Evolutionary conservation across 2,797 vertebrate genomes (phyloP), one percentile per base, ranked within the genome.

Genomic region (Notolepis coatsorum): DNA sequence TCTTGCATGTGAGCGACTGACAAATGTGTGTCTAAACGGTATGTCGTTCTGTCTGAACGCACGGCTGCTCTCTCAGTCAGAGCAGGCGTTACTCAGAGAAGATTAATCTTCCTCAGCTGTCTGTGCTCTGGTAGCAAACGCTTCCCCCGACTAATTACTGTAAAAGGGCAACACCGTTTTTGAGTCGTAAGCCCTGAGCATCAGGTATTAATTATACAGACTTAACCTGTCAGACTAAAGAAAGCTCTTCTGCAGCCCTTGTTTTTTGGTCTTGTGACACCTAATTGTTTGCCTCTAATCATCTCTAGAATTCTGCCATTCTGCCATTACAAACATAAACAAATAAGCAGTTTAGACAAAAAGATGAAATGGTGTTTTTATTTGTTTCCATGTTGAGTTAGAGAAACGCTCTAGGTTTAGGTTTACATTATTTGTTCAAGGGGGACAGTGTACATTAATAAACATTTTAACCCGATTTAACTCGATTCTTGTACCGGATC

Each of bases 21-120:
- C 57, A 27, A 33, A 12, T 27, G 47, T 61, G 38, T 80, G 72
- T 73, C 74, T 72, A 68, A 73, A 72, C 21, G 30, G 39, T 15
- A 45, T 10, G 37, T 21, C 7, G 63, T 73, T 80, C 63, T 46
- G 37, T 38, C 53, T 68, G 50, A 70, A 71, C 4, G 64, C 73
- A 55, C 25, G 51, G 56, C 47, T 79, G 54, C 50, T 51, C 38
- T 17, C 38, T 50, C 61, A 30, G 63, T 73, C 52, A 68, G 28
- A 58, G 61, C 37, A 49, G 51, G 47, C 24, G 51, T 46, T 43
- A 23, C 3, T 42, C 18, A 41, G 49, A 48, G 45, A 42, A 47
- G 41, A 17, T 48, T 41, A 38, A 13, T 57, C 49, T 45, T n/a
- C 20, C 43, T 33, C 77, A 66, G 24, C 46, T 77, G 48, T 74